These are phyloP conservation scores for Laspeyria flexula DNA, from an alignment of 2,888 invertebrate species.

Conservation along the genomic window DNA sequence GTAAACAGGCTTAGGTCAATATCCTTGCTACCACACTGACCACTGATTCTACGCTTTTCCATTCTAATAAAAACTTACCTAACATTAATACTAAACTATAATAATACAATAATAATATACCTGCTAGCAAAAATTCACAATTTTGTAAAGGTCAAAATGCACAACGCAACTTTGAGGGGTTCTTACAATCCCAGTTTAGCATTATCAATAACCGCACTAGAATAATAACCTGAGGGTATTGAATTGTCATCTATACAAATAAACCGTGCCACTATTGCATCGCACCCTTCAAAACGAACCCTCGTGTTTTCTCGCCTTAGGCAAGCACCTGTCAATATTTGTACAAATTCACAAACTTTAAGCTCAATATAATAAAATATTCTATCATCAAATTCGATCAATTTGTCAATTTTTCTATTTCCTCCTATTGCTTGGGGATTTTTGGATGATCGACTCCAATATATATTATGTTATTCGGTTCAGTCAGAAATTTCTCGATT, in stretches of 20 bases:
- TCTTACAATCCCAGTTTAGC: neutral
- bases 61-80: too few relatives aligned
- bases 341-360: conserved; percentile 20
- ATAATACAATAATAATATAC: too few relatives aligned
- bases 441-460: too few relatives aligned
- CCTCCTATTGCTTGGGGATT: neutral
- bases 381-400: conserved; percentile 13
- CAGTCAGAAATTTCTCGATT: too few relatives aligned
- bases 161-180: too few relatives aligned
- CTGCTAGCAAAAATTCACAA: too few relatives aligned
- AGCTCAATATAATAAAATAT: conserved; percentile 28
- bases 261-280: neutral
- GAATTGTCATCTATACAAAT: conserved; percentile 5
- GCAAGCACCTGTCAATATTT: conserved; percentile 33
- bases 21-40: too few relatives aligned
- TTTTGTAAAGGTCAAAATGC: too few relatives aligned
- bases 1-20: too few relatives aligned
- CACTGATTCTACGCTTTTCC: too few relatives aligned
- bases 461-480: too few relatives aligned
- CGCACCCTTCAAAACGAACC: conserved; percentile 1
- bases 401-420: conserved; percentile 5
- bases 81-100: too few relatives aligned
- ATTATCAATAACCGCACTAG: neutral
- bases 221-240: conserved; percentile 5
- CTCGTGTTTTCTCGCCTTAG: conserved; percentile 4